These are phyloP conservation scores for Pantelozetes paolii DNA, from an alignment of 2,888 invertebrate species.

Conservation along the genomic window DNA sequence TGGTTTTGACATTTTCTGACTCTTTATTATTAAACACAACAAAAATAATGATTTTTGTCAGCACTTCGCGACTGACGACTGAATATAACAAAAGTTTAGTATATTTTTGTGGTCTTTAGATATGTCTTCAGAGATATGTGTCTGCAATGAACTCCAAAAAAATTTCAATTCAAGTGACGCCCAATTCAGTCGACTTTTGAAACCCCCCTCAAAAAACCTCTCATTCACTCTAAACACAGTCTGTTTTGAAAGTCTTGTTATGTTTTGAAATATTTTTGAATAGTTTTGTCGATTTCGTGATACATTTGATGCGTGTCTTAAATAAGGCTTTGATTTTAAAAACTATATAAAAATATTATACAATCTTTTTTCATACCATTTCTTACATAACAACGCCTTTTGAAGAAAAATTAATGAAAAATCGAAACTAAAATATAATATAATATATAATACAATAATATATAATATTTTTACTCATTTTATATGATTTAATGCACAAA, in stretches of 20 bases:
- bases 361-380: neutral
- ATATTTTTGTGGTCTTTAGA: conserved; percentile 16
- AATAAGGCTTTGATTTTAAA: neutral
- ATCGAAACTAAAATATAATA: conserved; percentile 1
- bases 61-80: neutral
- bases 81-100: neutral
- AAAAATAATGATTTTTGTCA: conserved; percentile 32
- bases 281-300: conserved; percentile 6
- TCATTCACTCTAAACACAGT: too few relatives aligned
- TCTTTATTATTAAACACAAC: conserved; percentile 24
- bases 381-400: neutral
- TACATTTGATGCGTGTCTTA: conserved; percentile 15
- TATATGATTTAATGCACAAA: neutral
- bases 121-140: neutral
- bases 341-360: neutral
- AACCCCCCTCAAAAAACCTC: neutral
- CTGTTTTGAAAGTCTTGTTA: conserved; percentile 2
- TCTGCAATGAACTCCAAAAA: neutral
- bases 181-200: neutral
- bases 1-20: conserved; percentile 26
- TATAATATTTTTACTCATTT: neutral
- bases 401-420: conserved; percentile 12
- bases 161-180: conserved; percentile 23
- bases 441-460: neutral
- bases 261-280: neutral